Evolutionary conservation across 2,797 vertebrate species (phyloP), one percentile per base, ranked within the genome.

Genomic region (Hoplostethus atlanticus): DNA sequence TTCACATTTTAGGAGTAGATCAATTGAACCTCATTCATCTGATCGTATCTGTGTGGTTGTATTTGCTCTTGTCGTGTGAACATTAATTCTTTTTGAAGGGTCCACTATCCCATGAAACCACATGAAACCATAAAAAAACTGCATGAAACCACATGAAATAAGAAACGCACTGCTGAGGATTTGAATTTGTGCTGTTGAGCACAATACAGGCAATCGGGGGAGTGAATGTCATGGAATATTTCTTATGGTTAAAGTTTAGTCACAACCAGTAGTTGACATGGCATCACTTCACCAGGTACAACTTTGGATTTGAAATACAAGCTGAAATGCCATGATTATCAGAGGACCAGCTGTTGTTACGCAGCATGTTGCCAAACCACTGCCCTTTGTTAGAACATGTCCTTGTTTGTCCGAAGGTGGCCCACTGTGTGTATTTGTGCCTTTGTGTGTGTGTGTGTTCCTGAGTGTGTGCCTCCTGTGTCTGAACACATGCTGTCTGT

Each of bases 401-500:
- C 66, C 68, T 61, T 72, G 54, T 52, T 69, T 25, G 53, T 69
- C 64, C 75, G 66, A 79, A 86, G 70, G 72, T 84, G 81, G 58
- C 55, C 47, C 0, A 15, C 21, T 55, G 50, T 79, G 65, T 68
- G 58, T 38, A 3, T 3, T 6, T 64, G 15, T 44, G 58, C 28
- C 7, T 75, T 17, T 71, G 58, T 76, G 59, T 77, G 7, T 68
- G 47, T 56, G 34, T 51, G 38, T 59, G 13, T 69, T 28, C 28
- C 12, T 52, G 68, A 71, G 76, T 15, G 16, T 77, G 59, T 55
- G 64, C 51, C 51, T 77, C 57, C 47, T 72, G 53, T 36, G 60
- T 73, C 77, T 3, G 80, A 78, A 68, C 85, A 82, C 77, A 81
- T 88, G 85, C 36, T 69, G 77, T 88, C 90, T 89, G 87, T 92